Evolutionary conservation across 2,113 vertebrate genomes (phyloP).

Genomic region (Serinus canaria): DNA sequence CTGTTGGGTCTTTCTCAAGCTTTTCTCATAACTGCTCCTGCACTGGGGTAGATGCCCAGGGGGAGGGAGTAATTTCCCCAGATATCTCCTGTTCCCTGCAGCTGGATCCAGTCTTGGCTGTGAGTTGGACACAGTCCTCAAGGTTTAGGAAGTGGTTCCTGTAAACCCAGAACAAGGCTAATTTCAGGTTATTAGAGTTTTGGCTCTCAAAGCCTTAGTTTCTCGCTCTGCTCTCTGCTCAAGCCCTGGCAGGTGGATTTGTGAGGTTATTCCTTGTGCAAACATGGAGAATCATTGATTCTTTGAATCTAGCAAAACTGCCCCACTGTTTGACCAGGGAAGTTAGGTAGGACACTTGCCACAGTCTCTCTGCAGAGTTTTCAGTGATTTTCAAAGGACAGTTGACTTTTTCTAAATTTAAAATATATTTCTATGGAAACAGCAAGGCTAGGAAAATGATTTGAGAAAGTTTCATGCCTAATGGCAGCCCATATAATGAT

Average conservation of each 20-base stretch:
- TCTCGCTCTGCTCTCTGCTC: not conserved
- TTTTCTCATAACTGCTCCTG: not conserved
- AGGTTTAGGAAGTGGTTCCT: not conserved
- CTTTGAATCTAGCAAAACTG: not conserved
- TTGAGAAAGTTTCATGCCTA: not conserved
- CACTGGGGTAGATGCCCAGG: not conserved
- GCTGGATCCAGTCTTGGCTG: not conserved
- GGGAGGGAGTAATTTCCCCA: not conserved
- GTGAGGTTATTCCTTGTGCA: not conserved
- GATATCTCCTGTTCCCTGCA: not conserved
- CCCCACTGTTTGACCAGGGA: not conserved
- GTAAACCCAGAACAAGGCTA: not conserved
- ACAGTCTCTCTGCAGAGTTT: not conserved
- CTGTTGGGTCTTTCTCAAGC: not conserved
- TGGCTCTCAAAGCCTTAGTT: not conserved
- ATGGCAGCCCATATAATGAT: not conserved
- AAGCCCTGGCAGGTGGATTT: not conserved
- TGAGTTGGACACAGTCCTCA: not conserved
- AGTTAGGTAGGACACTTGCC: not conserved
- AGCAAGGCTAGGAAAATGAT: not conserved
- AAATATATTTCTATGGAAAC: constrained; percentile 42
- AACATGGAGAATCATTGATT: not conserved
- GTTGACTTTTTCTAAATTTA: constrained; percentile 33
- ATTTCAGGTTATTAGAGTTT: not conserved
- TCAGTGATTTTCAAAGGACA: not conserved